phyloP scores from a whole-genome alignment of 2,113 vertebrate genomes.

The Pheucticus melanocephalus region DNA sequence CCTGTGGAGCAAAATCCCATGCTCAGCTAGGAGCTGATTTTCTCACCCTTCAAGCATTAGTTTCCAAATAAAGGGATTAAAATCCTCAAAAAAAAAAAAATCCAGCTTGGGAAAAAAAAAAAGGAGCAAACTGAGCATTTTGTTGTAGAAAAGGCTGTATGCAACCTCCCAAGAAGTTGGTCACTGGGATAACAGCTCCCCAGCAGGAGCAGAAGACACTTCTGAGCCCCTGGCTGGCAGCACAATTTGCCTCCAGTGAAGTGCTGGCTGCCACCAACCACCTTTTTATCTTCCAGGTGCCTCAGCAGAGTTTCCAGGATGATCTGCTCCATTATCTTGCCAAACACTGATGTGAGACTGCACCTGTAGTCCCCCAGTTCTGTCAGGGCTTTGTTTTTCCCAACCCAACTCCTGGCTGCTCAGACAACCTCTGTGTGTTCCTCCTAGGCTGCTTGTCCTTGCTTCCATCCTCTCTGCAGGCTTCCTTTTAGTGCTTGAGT shows the following conservation, averaged over 20 bases:
- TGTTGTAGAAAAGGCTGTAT: not conserved
- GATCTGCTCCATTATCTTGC: not conserved
- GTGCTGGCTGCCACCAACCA: not conserved
- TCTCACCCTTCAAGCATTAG: not conserved
- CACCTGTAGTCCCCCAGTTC: not conserved
- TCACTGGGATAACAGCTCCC: not conserved
- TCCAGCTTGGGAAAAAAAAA: not conserved
- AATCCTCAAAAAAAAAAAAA: not conserved
- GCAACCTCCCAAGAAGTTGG: not conserved
- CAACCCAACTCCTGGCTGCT: not conserved
- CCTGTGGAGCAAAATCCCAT: rapidly evolving
- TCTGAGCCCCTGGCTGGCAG: not conserved
- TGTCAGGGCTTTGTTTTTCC: not conserved
- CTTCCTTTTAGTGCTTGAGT: not conserved
- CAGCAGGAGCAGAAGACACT: not conserved
- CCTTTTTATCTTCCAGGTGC: not conserved
- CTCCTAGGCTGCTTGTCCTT: not conserved
- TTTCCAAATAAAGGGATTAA: not conserved
- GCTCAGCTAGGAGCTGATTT: not conserved
- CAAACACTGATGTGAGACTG: not conserved
- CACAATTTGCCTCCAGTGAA: not conserved
- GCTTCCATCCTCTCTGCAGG: not conserved
- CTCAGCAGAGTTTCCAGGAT: not conserved
- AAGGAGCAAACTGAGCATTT: not conserved
- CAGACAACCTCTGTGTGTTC: not conserved